These are phyloP conservation scores for Pelecanoides urinatrix DNA, from an alignment of 2,113 vertebrate genomes.

Conservation along the genomic window DNA sequence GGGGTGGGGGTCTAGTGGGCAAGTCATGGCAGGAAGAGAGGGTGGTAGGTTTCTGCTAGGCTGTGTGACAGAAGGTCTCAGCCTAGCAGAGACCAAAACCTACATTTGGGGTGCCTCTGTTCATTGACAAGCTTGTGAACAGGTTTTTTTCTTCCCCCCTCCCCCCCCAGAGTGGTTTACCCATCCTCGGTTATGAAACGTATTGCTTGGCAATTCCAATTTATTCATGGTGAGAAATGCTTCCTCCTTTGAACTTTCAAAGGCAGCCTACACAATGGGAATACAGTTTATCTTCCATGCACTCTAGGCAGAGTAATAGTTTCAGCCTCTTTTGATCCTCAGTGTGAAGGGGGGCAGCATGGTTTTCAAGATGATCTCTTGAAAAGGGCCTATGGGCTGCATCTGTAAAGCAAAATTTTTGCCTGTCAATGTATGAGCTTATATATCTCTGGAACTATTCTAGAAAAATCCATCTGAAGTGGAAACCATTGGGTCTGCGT, in stretches of 20 bases:
- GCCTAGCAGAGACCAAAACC: background rate
- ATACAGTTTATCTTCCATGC: background rate
- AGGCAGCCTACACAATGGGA: background rate
- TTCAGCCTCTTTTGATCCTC: slow-evolving; percentile 20
- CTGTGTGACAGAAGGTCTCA: background rate
- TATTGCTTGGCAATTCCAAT: slow-evolving; percentile 15
- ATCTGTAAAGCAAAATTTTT: background rate
- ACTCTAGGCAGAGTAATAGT: background rate
- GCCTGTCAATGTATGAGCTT: background rate
- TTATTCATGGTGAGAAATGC: slow-evolving; percentile 22
- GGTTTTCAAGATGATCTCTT: background rate
- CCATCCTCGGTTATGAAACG: background rate
- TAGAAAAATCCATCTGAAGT: background rate
- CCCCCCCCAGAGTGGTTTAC: background rate
- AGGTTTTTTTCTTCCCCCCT: fast-evolving
- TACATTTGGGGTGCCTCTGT: background rate
- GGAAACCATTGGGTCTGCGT: background rate
- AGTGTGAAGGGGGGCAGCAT: background rate
- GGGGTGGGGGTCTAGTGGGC: background rate
- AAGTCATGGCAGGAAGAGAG: background rate
- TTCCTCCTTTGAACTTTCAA: slow-evolving; percentile 54
- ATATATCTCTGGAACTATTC: background rate
- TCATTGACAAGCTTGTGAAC: background rate
- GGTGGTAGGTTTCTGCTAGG: background rate
- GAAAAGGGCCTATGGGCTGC: background rate